phyloP scores from a whole-genome alignment of 1,140 invertebrate species.

The Holotrichia oblita region DNA sequence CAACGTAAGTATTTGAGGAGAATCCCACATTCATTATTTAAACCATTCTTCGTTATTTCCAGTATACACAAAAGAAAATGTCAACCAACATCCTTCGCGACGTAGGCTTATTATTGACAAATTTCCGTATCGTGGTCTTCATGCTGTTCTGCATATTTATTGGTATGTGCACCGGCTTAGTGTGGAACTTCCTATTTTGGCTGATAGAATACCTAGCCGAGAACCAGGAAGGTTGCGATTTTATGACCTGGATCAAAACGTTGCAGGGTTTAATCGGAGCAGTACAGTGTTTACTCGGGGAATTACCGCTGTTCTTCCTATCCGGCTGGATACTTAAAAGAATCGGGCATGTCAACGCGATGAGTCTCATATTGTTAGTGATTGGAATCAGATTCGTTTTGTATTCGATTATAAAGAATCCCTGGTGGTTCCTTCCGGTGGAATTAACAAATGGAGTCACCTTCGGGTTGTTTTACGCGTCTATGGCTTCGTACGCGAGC shows the following conservation, averaged over 20 bases:
- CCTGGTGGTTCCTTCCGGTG: slow-evolving; percentile 85
- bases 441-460: slow-evolving; percentile 89
- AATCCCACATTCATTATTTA: not conserved
- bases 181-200: slow-evolving; percentile 92
- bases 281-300: slow-evolving; percentile 86
- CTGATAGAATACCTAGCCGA: slow-evolving; percentile 77
- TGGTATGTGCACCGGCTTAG: slow-evolving; percentile 83
- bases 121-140: slow-evolving; percentile 73
- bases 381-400: slow-evolving; percentile 81
- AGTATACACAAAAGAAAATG: slow-evolving; percentile 70
- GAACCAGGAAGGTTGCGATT: slow-evolving; percentile 60
- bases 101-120: slow-evolving; percentile 70
- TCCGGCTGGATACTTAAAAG: slow-evolving; percentile 83
- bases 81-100: slow-evolving; percentile 72
- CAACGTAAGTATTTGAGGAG: slow-evolving; percentile 60
- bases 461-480: slow-evolving; percentile 88
- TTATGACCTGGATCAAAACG: slow-evolving; percentile 74
- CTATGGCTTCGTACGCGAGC: slow-evolving; percentile 89
- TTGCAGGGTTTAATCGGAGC: slow-evolving; percentile 81
- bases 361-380: slow-evolving; percentile 82
- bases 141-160: slow-evolving; percentile 81
- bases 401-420: slow-evolving; percentile 82
- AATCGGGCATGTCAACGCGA: slow-evolving; percentile 83
- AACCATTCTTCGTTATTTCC: slow-evolving; percentile 48
- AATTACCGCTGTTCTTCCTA: slow-evolving; percentile 88